Evolutionary conservation across 2,888 invertebrate genomes (phyloP).

Genomic region (Scaptomyza tumidula): DNA sequence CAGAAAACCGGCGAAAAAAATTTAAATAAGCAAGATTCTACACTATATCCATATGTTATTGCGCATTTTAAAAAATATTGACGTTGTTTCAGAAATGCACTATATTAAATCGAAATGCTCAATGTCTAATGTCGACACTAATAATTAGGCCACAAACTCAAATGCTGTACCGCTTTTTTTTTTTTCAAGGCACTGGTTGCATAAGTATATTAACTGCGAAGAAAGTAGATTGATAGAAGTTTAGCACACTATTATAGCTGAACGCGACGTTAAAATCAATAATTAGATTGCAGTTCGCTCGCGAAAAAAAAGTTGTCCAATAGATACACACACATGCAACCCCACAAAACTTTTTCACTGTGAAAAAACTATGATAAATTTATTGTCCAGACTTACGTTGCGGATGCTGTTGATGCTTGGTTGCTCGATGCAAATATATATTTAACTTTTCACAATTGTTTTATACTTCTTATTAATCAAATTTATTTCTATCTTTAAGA

Average conservation of each 20-base stretch:
- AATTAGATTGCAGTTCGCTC: constrained; percentile 44
- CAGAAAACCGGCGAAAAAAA: constrained; percentile 51
- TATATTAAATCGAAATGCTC: background rate
- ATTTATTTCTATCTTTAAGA: constrained; percentile 31
- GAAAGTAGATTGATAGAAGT: background rate
- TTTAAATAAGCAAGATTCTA: background rate
- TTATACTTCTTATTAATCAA: constrained; percentile 10
- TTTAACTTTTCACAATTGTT: constrained; percentile 1
- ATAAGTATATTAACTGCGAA: constrained; percentile 22
- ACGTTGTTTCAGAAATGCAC: background rate
- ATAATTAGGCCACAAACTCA: background rate
- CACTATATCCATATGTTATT: background rate
- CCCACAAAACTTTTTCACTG: constrained; percentile 33
- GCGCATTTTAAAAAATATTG: background rate
- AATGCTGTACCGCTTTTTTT: constrained; percentile 16
- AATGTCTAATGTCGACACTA: background rate
- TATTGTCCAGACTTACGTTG: constrained; percentile 43
- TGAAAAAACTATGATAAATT: constrained; percentile 2
- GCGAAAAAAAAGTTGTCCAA: constrained; percentile 39
- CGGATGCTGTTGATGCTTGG: background rate
- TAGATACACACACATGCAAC: constrained; percentile 58
- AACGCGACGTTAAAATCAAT: constrained; percentile 56
- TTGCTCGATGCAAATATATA: background rate
- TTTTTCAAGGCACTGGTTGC: constrained; percentile 20
- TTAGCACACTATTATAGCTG: background rate